Evolutionary conservation across 2,888 invertebrate species (phyloP), one percentile per base, ranked within the genome.

Genomic region (Cabera pusaria): DNA sequence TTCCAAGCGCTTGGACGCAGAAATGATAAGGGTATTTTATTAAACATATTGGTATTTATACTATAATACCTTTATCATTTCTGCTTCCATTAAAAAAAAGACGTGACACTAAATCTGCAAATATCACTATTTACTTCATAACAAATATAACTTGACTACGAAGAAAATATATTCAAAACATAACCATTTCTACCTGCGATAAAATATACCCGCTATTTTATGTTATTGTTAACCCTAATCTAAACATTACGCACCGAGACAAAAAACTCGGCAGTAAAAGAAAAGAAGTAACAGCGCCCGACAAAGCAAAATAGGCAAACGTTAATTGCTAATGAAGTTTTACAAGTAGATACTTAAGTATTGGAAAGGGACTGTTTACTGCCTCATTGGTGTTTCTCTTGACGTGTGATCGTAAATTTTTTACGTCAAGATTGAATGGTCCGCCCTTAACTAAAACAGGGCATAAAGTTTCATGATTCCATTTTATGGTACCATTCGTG

Each of bases 371-470:
- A 68, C 79, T 80, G 80, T 85, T 86, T 82, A 86, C 73, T 66
- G 67, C 81, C 81, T 85, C 85, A 83, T 86, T 83, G 82, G 81
- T 85, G 85, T 85, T 84, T 76, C 85, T 81, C 78, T 85, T 77
- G 85, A 85, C 81, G 86, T 80, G 81, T 79, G 82, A 72, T 83
- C 83, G 84, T 86, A 85, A 86, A 78, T 72, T 80, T 84, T 87
- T 86, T 85, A 87, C 78, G 81, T 72, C 72, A 64, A 81, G 77
- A 84, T 86, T 80, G 83, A 84, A 85, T 84, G 82, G 80, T 76
- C 73, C 68, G 72, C 81, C 82, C 80, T 82, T 81, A 85, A 84
- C 84, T 86, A 84, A 86, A 85, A 82, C 79, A 83, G 80, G 81
- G 70, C 72, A 80, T 87, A 86, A 87, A 84, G 69, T 85, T 87